Conservation (phyloP, 2,888 invertebrate species). For the Catotricha subobsoleta region DNA sequence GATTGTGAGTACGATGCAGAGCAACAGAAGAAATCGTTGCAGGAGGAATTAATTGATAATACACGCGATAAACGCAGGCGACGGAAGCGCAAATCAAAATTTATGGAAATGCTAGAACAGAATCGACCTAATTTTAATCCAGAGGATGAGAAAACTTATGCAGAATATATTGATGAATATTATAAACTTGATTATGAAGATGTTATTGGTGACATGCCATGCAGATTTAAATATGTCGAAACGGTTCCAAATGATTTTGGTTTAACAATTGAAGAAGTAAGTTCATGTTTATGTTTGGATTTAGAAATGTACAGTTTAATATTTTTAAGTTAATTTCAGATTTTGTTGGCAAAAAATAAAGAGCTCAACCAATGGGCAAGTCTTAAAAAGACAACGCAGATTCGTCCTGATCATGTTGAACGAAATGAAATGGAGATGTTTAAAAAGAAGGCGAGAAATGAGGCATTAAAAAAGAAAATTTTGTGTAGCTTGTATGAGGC, state of each 20-base stretch:
- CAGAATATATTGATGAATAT: conserved; percentile 85
- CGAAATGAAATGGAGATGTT: conserved; percentile 60
- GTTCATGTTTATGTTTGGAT: not conserved
- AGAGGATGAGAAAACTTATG: conserved; percentile 49
- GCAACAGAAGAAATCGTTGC: conserved; percentile 31
- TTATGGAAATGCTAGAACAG: conserved; percentile 49
- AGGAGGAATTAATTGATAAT: conserved; percentile 39
- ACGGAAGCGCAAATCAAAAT: conserved; percentile 50
- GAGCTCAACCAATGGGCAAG: conserved; percentile 94
- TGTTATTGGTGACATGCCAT: conserved; percentile 77
- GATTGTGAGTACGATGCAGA: conserved; percentile 67
- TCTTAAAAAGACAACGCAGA: conserved; percentile 67
- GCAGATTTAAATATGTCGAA: conserved; percentile 81
- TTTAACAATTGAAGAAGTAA: conserved; percentile 73
- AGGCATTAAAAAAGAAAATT: conserved; percentile 55
- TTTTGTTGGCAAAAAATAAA: conserved; percentile 75
- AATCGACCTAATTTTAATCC: conserved; percentile 79
- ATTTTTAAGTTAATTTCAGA: conserved; percentile 36
- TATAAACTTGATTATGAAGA: conserved; percentile 93
- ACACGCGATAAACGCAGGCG: conserved; percentile 39
- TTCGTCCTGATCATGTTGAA: conserved; percentile 60
- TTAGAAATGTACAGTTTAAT: not conserved
- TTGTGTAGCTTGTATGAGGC: conserved; percentile 56
- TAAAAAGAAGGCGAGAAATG: conserved; percentile 51
- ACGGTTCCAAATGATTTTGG: conserved; percentile 85